Evolutionary conservation across 1,140 invertebrate species (phyloP).

Genomic region (Leptonema lineaticorne): DNA sequence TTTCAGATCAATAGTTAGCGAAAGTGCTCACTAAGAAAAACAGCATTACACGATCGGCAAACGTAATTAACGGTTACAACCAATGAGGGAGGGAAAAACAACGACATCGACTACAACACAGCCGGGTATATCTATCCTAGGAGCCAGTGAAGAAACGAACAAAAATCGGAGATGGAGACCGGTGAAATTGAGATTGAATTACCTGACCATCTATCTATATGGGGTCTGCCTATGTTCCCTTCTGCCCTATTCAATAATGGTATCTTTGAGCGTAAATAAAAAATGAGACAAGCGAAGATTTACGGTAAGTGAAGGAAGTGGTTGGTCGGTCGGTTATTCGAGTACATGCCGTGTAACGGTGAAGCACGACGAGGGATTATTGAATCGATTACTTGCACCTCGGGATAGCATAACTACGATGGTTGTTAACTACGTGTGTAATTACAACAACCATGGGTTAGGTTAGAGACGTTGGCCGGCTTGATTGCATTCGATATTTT

Average conservation of each 20-base stretch:
- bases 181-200: slow-evolving; percentile 42
- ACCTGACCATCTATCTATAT: slow-evolving; percentile 29
- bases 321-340: not conserved
- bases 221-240: too few relatives aligned
- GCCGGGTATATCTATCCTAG: too few relatives aligned
- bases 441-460: slow-evolving; percentile 24
- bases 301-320: not conserved
- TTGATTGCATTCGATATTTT: too few relatives aligned
- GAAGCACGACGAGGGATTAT: not conserved
- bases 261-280: slow-evolving; percentile 20
- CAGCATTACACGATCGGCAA: slow-evolving; percentile 28
- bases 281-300: slow-evolving; percentile 14
- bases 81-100: too few relatives aligned
- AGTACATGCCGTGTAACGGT: not conserved
- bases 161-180: slow-evolving; percentile 19
- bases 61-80: slow-evolving; percentile 35
- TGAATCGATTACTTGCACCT: slow-evolving; percentile 28
- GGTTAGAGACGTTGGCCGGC: not conserved
- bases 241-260: not conserved
- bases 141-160: not conserved
- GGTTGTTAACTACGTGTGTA: slow-evolving; percentile 17
- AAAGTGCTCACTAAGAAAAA: too few relatives aligned
- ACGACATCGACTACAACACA: slow-evolving; percentile 3
- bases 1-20: too few relatives aligned
- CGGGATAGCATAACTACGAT: slow-evolving; percentile 4